Evolutionary conservation across 2,888 invertebrate species (phyloP), one percentile per base, ranked within the genome.

Genomic region (Pollenia labialis): DNA sequence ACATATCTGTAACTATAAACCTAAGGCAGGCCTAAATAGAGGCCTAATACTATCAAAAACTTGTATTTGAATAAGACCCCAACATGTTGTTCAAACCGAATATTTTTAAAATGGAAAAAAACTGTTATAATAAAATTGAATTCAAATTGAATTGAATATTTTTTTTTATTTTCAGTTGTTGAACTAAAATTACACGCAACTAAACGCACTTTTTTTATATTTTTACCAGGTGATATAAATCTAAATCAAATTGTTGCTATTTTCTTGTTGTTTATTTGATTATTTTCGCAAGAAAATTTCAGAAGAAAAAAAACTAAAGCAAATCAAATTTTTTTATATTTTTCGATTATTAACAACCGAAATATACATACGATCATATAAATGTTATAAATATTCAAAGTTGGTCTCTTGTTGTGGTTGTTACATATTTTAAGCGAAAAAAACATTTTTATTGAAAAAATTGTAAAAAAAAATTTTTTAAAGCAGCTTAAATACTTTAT

Each of bases 141-240:
- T 69, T 81, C 58, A 74, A 85, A 81, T 60, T 71, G 71, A 76
- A 76, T 58, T 72, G 54, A 75, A 68, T 79, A 64, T 69, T 72
- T 66, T 1, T 74, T 50, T 32, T 44, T 10, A 71, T n/a, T 66
- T 66, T 44, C 44, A 42, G 32, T 54, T 16, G 40, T 46, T 16
- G 10, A 6, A 2, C 52, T 16, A 3, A 77, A 60, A 72, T 64
- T 81, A 77, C 81, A 87, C 72, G 72, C 81, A 76, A 84, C 81
- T 87, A 81, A 87, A 87, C 76, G 71, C 52, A 87, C 44, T 84
- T 66, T 87, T 79, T n/a, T 52, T 3, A 2, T 56, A 58, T 74
- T 54, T 52, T 52, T 62, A 58, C 64, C 83, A 76, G 76, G 40
- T 66, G 83, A 86, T 86, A 83, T 86, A 83, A 86, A 86, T 83